Percentiles rank a stretch among this genome's conserved stretches.
Evolutionary conservation across 2,888 invertebrate species (phyloP).

Genomic region (Acronicta aceris): DNA sequence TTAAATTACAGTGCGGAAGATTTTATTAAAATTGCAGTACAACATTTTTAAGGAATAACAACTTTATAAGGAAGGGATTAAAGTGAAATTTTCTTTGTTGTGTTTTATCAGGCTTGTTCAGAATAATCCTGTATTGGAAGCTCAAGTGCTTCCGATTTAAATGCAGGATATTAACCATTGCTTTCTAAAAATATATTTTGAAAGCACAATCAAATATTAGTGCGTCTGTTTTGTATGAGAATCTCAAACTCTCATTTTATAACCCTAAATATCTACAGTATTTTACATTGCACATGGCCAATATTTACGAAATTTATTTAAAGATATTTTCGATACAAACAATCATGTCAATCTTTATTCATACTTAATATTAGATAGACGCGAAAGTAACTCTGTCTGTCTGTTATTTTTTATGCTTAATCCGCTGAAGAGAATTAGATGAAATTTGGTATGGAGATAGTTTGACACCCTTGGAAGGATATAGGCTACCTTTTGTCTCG

Average conservation of each 20-base stretch:
- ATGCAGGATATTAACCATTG: conserved; percentile 48
- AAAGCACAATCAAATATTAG: conserved; percentile 48
- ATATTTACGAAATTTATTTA: neutral
- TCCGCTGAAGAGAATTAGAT: no score
- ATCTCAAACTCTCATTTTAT: no score
- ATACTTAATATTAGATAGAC: no score
- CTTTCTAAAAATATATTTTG: conserved; percentile 50
- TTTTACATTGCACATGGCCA: conserved; percentile 6
- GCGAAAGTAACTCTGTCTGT: no score
- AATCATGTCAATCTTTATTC: no score
- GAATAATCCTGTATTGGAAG: conserved; percentile 39
- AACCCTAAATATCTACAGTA: conserved; percentile 5
- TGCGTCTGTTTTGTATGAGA: conserved; percentile 47
- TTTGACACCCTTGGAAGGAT: no score
- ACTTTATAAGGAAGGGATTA: neutral
- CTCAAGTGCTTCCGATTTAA: conserved; percentile 52
- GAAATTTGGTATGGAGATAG: no score
- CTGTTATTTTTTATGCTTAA: no score
- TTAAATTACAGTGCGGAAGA: conserved; percentile 10
- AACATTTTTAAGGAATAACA: neutral
- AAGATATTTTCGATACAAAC: neutral
- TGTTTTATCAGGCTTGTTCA: conserved; percentile 3
- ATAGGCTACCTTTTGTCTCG: no score
- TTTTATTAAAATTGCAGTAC: conserved; percentile 21
- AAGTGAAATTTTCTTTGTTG: conserved; percentile 18